Base-by-base conservation (phyloP, 2,888 invertebrate species). In the Alentia gelatinosa region DNA sequence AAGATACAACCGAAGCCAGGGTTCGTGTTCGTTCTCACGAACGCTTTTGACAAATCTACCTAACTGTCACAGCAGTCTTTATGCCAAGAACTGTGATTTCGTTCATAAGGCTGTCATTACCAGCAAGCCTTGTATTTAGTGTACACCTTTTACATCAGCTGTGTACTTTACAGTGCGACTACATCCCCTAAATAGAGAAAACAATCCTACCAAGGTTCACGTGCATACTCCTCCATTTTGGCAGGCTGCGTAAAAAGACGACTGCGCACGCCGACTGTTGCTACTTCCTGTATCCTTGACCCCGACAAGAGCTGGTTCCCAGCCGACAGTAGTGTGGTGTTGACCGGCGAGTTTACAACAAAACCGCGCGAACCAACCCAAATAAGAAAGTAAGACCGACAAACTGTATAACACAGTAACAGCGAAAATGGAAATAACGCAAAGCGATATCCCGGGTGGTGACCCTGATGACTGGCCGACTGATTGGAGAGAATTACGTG, bases 141-240 rank as follows among this genome's bases (percentile, higher is more conserved):
- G n/a, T n/a, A n/a, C n/a, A n/a, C n/a, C n/a, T n/a, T n/a, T n/a
- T n/a, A n/a, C n/a, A n/a, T n/a, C n/a, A n/a, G n/a, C n/a, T n/a
- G n/a, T n/a, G n/a, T n/a, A n/a, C n/a, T n/a, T n/a, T n/a, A n/a
- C n/a, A n/a, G n/a, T n/a, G n/a, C n/a, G n/a, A n/a, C n/a, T n/a
- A n/a, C n/a, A n/a, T n/a, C n/a, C n/a, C n/a, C n/a, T 40, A 50
- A 35, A 30, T 74, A n/a, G 40, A 86, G 47, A 35, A 90, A 91
- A 75, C 56, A 42, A 33, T 88, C 94, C 94, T 93, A 96, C 96
- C 99, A 99, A 35, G 99, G 99, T 97, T 99, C 99, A 97, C 99
- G 97, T 91, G 98, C 98, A 96, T 99, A 99, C 97, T 99, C 99
- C 96, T 98, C 99, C 98, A 99, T 99, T 47, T 90, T 91, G 40